Evolutionary conservation across 1,140 invertebrate genomes (phyloP).

Genomic region (Calephelis nemesis): DNA sequence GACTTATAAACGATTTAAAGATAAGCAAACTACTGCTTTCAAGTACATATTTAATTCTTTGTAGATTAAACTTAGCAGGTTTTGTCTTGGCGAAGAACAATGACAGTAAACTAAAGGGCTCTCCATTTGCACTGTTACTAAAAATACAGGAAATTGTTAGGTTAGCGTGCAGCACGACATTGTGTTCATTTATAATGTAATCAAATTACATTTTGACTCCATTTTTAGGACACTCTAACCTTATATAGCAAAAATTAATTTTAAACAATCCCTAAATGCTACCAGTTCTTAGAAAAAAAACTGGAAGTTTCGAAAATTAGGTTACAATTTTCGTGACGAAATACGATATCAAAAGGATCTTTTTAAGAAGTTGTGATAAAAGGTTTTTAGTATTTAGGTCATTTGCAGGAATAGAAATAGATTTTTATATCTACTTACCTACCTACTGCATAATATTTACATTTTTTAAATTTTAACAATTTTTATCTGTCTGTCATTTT

Average conservation of each 20-base stretch:
- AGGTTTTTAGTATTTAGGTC: too few species aligned
- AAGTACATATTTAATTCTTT: too few species aligned
- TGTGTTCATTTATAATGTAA: constrained; percentile 38
- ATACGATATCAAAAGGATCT: too few species aligned
- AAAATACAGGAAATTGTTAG: constrained; percentile 58
- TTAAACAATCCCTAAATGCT: not conserved
- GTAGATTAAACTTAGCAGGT: not conserved
- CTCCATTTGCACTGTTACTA: constrained; percentile 40
- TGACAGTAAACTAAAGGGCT: constrained; percentile 3
- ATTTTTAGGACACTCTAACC: not conserved
- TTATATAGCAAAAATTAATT: not conserved
- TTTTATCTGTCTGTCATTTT: too few species aligned
- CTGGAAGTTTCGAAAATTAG: not conserved
- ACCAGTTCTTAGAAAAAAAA: not conserved
- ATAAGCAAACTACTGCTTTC: too few species aligned
- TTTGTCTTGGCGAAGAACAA: not conserved
- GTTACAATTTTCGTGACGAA: not conserved
- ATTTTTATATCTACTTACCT: too few species aligned
- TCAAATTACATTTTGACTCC: constrained; percentile 13
- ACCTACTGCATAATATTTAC: too few species aligned
- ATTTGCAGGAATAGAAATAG: too few species aligned
- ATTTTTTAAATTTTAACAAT: too few species aligned
- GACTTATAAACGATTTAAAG: too few species aligned
- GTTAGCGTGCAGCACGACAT: constrained; percentile 61
- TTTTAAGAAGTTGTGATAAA: too few species aligned